Conservation (phyloP, 1,140 invertebrate genomes). For the Drosophila sturtevanti region DNA sequence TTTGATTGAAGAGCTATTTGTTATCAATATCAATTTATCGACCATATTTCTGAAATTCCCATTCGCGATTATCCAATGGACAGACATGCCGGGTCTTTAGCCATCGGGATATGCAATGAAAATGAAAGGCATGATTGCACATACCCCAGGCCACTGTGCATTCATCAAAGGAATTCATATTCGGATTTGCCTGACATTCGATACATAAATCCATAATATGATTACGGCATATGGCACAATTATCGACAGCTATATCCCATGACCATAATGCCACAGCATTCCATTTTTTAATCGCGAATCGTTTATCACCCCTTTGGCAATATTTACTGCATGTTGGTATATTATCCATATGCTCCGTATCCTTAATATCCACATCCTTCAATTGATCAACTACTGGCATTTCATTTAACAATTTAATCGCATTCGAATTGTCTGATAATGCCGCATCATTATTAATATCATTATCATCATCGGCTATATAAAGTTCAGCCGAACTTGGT, state of each 20-base stretch:
- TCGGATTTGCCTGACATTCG: constrained; percentile 35
- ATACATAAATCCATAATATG: constrained; percentile 35
- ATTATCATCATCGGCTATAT: neutral
- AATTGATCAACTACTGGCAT: neutral
- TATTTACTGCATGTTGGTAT: constrained; percentile 24
- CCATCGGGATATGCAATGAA: constrained; percentile 43
- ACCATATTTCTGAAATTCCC: constrained; percentile 34
- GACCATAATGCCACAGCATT: constrained; percentile 32
- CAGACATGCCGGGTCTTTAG: constrained; percentile 34
- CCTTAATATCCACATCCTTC: neutral
- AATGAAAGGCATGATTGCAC: constrained; percentile 40
- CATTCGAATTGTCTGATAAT: neutral
- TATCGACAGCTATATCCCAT: constrained; percentile 31
- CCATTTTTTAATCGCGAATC: constrained; percentile 28
- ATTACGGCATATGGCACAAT: constrained; percentile 38
- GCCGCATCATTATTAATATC: neutral
- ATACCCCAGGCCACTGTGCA: constrained; percentile 38
- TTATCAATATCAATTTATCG: constrained; percentile 1
- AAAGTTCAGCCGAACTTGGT: neutral
- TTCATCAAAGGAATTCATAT: constrained; percentile 15
- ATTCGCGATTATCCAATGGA: constrained; percentile 37
- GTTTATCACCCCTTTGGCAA: neutral
- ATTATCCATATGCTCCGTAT: neutral
- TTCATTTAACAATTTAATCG: neutral
- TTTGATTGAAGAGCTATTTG: neutral